phyloP scores from a whole-genome alignment of 2,113 vertebrate genomes.

The Ammodytes dubius region DNA sequence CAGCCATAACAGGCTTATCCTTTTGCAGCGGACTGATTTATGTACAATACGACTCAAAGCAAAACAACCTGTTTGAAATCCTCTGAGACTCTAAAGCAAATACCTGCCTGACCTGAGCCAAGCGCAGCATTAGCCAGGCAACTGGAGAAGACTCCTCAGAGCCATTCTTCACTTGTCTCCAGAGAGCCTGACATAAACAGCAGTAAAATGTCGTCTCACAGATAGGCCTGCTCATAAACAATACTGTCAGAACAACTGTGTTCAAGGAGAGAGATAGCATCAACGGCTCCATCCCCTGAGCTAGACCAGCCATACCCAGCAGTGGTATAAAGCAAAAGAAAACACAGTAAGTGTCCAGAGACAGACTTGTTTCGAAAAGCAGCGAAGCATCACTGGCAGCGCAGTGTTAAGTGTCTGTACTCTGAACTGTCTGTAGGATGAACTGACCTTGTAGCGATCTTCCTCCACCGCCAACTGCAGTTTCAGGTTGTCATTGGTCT shows the following conservation, averaged over 20 bases:
- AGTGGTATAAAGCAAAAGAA: not conserved
- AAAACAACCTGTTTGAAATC: slow-evolving; percentile 77
- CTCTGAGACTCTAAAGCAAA: slow-evolving; percentile 69
- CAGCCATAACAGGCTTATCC: slow-evolving; percentile 58
- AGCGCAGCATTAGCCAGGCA: slow-evolving; percentile 80
- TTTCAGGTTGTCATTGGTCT: slow-evolving; percentile 90
- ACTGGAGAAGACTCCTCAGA: slow-evolving; percentile 68
- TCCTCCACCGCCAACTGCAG: slow-evolving; percentile 91
- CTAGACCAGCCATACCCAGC: slow-evolving; percentile 68
- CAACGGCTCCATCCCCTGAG: slow-evolving; percentile 65
- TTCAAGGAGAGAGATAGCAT: slow-evolving; percentile 71
- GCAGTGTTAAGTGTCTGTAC: slow-evolving; percentile 8
- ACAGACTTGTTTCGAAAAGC: slow-evolving; percentile 37
- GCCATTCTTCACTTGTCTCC: slow-evolving; percentile 69
- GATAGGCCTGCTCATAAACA: slow-evolving; percentile 80
- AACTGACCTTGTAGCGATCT: slow-evolving; percentile 92
- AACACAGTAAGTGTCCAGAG: slow-evolving; percentile 35
- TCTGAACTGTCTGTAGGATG: not conserved
- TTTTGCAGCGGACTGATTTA: slow-evolving; percentile 67
- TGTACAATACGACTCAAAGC: slow-evolving; percentile 49
- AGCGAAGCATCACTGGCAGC: slow-evolving; percentile 8
- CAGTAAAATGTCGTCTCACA: slow-evolving; percentile 81
- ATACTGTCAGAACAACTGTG: slow-evolving; percentile 71
- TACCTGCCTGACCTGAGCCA: slow-evolving; percentile 75
- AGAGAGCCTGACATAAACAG: slow-evolving; percentile 82